A percentile compares a stretch with the other conserved stretches of the same genome.
These are phyloP conservation scores for Megalonaias nervosa DNA, from an alignment of 1,140 invertebrate species.

Conservation along the genomic window DNA sequence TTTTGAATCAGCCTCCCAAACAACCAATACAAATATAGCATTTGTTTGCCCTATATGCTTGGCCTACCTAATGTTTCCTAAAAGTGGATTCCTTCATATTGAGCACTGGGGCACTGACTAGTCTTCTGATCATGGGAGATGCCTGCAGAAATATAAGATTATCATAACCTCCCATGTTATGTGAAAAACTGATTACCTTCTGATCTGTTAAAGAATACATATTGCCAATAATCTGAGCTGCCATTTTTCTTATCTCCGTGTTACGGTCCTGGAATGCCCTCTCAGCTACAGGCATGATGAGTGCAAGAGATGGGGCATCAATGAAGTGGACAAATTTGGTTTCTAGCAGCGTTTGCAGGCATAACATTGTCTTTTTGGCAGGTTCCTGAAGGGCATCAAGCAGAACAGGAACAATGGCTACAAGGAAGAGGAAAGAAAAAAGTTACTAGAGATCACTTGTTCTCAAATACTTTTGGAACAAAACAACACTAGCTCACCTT, in stretches of 20 bases:
- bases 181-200: slow-evolving; percentile 75
- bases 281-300: slow-evolving; percentile 99
- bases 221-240: slow-evolving; percentile 98
- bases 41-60: too few relatives aligned
- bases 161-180: too few relatives aligned
- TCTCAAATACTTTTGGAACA: too few relatives aligned
- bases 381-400: slow-evolving; percentile 97
- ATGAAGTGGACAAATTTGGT: slow-evolving; percentile 99
- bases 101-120: too few relatives aligned
- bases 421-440: slow-evolving; percentile 8
- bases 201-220: slow-evolving; percentile 99
- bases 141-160: too few relatives aligned
- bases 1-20: too few relatives aligned
- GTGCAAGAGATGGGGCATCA: slow-evolving; percentile 96
- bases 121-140: too few relatives aligned
- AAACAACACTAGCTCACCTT: too few relatives aligned
- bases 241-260: slow-evolving; percentile 98
- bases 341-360: slow-evolving; percentile 92
- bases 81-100: too few relatives aligned
- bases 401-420: slow-evolving; percentile 78
- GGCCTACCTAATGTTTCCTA: too few relatives aligned
- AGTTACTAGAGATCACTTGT: too few relatives aligned
- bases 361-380: slow-evolving; percentile 93
- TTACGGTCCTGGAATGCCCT: slow-evolving; percentile 97
- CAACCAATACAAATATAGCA: too few relatives aligned